Percentiles rank a stretch among this genome's conserved stretches.
phyloP scores from a whole-genome alignment of 37 sponge, comb jelly and placozoan genomes.

The Ephydatia muelleri region DNA sequence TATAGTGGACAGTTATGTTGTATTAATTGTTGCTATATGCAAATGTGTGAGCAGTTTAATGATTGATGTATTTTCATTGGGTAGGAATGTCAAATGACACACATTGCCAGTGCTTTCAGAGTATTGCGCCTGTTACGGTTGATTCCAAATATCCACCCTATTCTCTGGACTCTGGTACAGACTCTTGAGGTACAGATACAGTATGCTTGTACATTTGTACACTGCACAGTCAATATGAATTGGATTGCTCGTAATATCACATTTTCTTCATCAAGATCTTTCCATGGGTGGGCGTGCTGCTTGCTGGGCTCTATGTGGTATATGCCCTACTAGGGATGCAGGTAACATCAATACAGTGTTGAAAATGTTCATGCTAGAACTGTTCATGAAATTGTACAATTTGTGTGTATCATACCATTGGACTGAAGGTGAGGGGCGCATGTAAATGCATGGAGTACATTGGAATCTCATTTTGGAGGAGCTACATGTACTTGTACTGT shows the following conservation, averaged over 20 bases:
- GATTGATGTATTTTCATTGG: neutral
- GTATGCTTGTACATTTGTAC: neutral
- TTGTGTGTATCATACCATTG: too few relatives aligned
- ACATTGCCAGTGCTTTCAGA: slow-evolving; percentile 62
- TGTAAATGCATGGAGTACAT: neutral
- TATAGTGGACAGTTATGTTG: too few relatives aligned
- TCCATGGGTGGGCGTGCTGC: slow-evolving; percentile 78
- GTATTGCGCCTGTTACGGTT: slow-evolving; percentile 65
- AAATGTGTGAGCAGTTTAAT: slow-evolving; percentile 1
- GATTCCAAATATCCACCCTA: slow-evolving; percentile 56
- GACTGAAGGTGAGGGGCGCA: too few relatives aligned
- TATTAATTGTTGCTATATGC: neutral
- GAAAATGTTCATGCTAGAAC: too few relatives aligned
- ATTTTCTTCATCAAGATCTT: slow-evolving; percentile 72
- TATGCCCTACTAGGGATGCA: slow-evolving; percentile 88
- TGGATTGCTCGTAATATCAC: too few relatives aligned
- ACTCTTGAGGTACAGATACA: slow-evolving; percentile 46
- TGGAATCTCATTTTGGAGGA: too few relatives aligned
- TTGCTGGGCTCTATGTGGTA: slow-evolving; percentile 53
- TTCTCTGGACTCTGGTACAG: slow-evolving; percentile 79
- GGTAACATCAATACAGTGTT: too few relatives aligned
- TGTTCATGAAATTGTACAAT: too few relatives aligned
- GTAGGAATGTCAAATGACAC: neutral
- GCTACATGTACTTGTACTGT: neutral
- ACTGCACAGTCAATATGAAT: neutral